Evolutionary conservation across 2,888 invertebrate genomes (phyloP), one percentile per base, ranked within the genome.

Genomic region (Pollenia angustigena): DNA sequence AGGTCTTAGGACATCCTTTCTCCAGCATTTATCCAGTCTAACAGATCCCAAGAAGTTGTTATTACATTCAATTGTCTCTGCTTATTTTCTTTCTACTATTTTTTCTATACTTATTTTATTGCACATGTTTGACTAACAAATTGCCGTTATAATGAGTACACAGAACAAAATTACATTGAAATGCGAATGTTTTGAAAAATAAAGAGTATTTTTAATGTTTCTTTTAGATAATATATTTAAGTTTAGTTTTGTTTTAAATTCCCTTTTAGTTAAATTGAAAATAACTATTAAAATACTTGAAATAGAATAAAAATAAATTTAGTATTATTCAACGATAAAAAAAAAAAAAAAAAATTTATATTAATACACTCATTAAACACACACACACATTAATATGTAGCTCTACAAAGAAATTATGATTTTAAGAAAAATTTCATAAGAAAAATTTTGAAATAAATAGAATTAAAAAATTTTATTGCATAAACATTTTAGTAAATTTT

Each of bases 291-390:
- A 56, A 1, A 18, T 68, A n/a, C 14, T 23, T 58, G 14, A 32
- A 58, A 8, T 14, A 9, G 14, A 16, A 18, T 40, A 58, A 32
- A 32, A 14, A 32, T 12, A 18, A 42, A 18, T 44, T 54, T 42
- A 81, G 68, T 68, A 82, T 82, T 75, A 86, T 56, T 82, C 79
- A 86, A 86, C 52, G 85, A 85, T 68, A 78, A 58, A 42, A 72
- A 11, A 11, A 74, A 50, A 78, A 54, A 56, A 4, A 18, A 60
- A 85, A 12, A 64, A 32, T 6, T 32, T 6, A 32, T 6, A 6
- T 6, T 32, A 32, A 18, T 50, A 81, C 75, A 81, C 78, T 81
- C 60, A 85, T 82, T 79, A 82, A 81, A 50, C 60, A 52, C 23
- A 86, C 72, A 85, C 2, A 46, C 23, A 23, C 23, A 23, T 23